Percentiles rank a stretch among this genome's conserved stretches.
phyloP scores from a whole-genome alignment of 2,888 invertebrate genomes.

The Belgica antarctica region DNA sequence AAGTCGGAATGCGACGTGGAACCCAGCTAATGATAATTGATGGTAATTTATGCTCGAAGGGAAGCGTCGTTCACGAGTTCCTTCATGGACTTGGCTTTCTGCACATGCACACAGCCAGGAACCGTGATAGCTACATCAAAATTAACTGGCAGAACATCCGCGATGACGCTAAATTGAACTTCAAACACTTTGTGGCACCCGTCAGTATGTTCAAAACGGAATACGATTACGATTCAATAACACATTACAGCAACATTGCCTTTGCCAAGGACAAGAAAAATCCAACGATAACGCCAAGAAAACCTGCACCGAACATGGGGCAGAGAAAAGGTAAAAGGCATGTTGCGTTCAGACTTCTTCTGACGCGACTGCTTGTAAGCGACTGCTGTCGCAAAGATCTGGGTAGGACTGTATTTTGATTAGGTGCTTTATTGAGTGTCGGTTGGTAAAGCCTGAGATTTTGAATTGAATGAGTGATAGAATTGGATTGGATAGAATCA shows the following conservation, averaged over 20 bases:
- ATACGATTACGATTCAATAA: conserved; percentile 42
- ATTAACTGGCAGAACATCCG: conserved; percentile 41
- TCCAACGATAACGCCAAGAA: conserved; percentile 30
- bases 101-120: conserved; percentile 38
- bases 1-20: conserved; percentile 28
- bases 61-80: conserved; percentile 33
- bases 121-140: conserved; percentile 32
- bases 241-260: conserved; percentile 21
- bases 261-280: conserved; percentile 36
- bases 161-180: conserved; percentile 37
- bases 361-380: too few species aligned
- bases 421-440: too few species aligned
- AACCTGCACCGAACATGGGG: conserved; percentile 31
- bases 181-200: conserved; percentile 13
- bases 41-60: conserved; percentile 31
- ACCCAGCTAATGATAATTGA: conserved; percentile 26
- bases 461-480: too few species aligned
- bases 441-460: background rate
- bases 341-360: too few species aligned
- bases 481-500: too few species aligned
- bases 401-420: too few species aligned
- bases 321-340: conserved; percentile 41
- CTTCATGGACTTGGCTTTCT: conserved; percentile 18
- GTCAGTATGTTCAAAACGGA: conserved; percentile 30
- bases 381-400: too few species aligned